These are phyloP conservation scores for Chloroceryle amazona DNA, from an alignment of 2,797 vertebrate genomes.

Conservation along the genomic window DNA sequence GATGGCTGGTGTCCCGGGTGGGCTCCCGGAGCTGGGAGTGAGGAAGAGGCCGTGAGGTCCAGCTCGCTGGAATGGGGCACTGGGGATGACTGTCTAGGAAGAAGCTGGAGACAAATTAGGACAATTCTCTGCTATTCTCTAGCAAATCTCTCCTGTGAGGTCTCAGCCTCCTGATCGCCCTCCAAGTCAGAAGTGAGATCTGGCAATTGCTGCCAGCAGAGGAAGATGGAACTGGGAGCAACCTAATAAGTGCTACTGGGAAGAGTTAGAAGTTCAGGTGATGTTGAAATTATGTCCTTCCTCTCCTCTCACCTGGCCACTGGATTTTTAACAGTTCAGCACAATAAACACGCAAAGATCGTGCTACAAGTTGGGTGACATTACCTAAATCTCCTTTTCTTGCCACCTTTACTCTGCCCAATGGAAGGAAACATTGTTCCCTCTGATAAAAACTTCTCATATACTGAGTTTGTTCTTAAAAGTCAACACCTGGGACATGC, in stretches of 20 bases:
- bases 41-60: neutral
- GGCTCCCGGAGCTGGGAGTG: fast-evolving
- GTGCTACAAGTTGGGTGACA: neutral
- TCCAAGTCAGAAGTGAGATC: neutral
- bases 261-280: neutral
- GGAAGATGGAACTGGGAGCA: neutral
- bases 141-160: neutral
- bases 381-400: neutral
- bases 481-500: neutral
- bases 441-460: neutral
- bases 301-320: neutral
- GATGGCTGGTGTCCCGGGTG: fast-evolving
- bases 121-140: neutral
- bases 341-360: fast-evolving
- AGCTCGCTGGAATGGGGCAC: neutral
- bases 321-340: neutral
- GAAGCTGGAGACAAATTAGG: neutral
- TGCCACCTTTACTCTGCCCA: neutral
- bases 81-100: neutral
- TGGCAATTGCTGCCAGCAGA: neutral
- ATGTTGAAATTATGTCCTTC: neutral
- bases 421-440: neutral
- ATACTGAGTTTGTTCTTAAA: neutral
- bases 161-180: neutral
- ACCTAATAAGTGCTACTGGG: neutral